Evolutionary conservation across 2,888 invertebrate genomes (phyloP), one percentile per base, ranked within the genome.

Genomic region (Lycophotia porphyrea): DNA sequence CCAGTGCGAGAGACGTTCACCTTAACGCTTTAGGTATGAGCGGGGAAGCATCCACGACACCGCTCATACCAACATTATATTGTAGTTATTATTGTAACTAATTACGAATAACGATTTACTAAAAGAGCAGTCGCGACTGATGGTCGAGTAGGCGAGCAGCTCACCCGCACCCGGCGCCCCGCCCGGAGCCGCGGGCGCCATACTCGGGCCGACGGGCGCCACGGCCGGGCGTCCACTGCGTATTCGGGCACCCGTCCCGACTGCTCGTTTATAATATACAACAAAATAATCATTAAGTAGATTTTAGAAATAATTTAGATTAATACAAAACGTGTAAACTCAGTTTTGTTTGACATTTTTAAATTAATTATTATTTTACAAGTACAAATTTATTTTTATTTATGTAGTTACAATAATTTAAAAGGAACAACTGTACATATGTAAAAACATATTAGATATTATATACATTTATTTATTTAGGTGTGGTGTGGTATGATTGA

Each of bases 1-100:
- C 91, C 94, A 92, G 93, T 93, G 95, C 94, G 95, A 90, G 90
- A 85, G 88, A 91, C 95, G 95, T 92, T 89, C 94, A 95, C 95
- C 94, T 95, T 94, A 95, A 96, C 96, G 96, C 96, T 96, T 96
- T 96, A 96, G 96, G 96, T 96, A 96, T 96, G 96, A 94, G 96
- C 93, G 96, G 96, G 94, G 94, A 91, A 92, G 96, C 96, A 96
- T 96, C 96, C 96, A 96, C 96, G 93, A 93, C 91, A 93, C 96
- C 96, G 95, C 95, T 96, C 96, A 96, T 96, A 96, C 96, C 96
- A 96, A 93, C 93, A 94, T 95, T 95, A 96, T 95, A 95, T 94
- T 94, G 95, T 96, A 96, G 95, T 95, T 95, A 94, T 93, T 95
- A 95, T 92, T 94, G 91, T 94, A 94, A 95, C 92, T 94, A 93